Evolutionary conservation across 92 coral and sea anemone species (phyloP).

Genomic region (Phenganax subtilis): DNA sequence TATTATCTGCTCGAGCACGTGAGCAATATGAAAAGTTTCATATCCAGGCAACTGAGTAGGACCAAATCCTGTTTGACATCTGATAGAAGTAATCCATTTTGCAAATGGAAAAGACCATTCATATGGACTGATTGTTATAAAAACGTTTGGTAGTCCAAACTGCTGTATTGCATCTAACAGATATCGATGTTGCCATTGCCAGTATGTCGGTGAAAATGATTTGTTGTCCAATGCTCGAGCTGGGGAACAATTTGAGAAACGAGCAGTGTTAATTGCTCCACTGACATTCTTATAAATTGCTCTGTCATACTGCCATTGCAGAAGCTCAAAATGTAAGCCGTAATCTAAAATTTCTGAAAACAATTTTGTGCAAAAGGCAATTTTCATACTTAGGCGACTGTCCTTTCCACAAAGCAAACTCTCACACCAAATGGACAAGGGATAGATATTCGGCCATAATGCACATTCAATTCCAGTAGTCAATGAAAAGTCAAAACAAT

Average conservation of each 20-base stretch:
- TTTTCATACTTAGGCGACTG: conserved; percentile 27
- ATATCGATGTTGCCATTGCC: conserved; percentile 38
- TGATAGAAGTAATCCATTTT: background rate
- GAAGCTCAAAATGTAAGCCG: conserved; percentile 17
- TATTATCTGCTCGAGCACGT: conserved; percentile 33
- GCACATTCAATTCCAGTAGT: background rate
- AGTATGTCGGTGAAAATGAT: background rate
- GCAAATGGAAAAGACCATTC: conserved; percentile 37
- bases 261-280: conserved; percentile 46
- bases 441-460: conserved; percentile 1
- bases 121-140: conserved; percentile 27
- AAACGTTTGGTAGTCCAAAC: conserved; percentile 16
- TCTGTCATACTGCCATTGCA: conserved; percentile 55
- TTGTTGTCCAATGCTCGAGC: conserved; percentile 28
- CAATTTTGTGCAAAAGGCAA: conserved; percentile 19
- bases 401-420: background rate
- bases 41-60: conserved; percentile 31
- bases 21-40: conserved; percentile 37
- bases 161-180: conserved; percentile 20
- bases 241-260: conserved; percentile 17
- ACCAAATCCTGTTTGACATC: conserved; percentile 1
- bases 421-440: background rate
- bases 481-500: background rate
- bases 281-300: conserved; percentile 50
- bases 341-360: background rate